phyloP scores from a whole-genome alignment of 2,888 invertebrate species.

The Andricus curvator region DNA sequence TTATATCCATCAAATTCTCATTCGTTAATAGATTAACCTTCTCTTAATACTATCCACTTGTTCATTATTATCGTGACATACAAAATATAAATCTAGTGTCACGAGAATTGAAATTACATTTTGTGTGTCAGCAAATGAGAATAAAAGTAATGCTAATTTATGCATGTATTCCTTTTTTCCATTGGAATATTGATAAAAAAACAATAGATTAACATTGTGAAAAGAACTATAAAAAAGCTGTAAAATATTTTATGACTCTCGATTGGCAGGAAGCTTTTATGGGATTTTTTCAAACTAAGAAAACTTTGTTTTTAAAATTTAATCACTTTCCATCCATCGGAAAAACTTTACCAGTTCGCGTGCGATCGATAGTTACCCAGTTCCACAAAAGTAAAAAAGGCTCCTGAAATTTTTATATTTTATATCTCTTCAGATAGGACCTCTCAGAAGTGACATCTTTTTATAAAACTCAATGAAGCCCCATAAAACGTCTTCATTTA shows the following conservation, averaged over 20 bases:
- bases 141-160: too few species aligned
- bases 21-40: too few species aligned
- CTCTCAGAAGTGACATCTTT: not conserved
- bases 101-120: too few species aligned
- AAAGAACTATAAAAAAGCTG: not conserved
- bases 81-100: too few species aligned
- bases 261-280: not conserved
- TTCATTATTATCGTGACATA: too few species aligned
- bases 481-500: conserved; percentile 10
- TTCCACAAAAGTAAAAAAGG: not conserved
- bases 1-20: too few species aligned
- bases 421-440: not conserved
- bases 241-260: conserved; percentile 6
- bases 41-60: too few species aligned
- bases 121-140: too few species aligned
- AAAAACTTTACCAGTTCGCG: not conserved
- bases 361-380: not conserved
- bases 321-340: not conserved
- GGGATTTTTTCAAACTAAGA: too few species aligned
- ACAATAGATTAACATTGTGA: not conserved
- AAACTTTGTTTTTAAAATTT: conserved; percentile 16
- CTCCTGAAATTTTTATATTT: too few species aligned
- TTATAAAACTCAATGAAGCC: not conserved
- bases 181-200: not conserved
- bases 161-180: not conserved